Evolutionary conservation across 2,797 vertebrate genomes (phyloP).

Genomic region (Aeoliscus strigatus): DNA sequence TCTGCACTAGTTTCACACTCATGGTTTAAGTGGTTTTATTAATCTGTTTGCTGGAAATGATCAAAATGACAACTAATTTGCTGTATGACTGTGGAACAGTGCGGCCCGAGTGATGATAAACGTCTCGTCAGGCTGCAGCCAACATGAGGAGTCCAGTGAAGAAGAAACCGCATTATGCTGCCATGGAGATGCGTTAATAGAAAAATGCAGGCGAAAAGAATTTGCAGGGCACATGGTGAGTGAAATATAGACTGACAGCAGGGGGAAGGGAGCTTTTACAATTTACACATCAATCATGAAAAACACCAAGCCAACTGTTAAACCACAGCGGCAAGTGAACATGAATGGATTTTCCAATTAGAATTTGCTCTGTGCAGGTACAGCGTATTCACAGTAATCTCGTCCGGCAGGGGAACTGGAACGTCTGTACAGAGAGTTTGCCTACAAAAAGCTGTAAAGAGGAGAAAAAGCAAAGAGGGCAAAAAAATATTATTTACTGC

Average conservation of each 20-base stretch:
- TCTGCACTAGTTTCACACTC: too few species aligned
- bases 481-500: constrained; percentile 12
- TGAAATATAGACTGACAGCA: not conserved
- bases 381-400: constrained; percentile 7
- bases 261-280: not conserved
- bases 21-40: too few species aligned
- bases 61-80: too few species aligned
- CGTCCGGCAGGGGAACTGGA: constrained; percentile 5
- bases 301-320: constrained; percentile 6
- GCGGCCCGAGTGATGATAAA: too few species aligned
- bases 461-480: too few species aligned
- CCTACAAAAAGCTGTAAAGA: constrained; percentile 3
- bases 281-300: constrained; percentile 1
- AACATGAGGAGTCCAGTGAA: too few species aligned
- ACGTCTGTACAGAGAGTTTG: constrained; percentile 13
- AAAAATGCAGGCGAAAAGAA: too few species aligned
- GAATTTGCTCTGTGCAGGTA: constrained; percentile 13
- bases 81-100: too few species aligned
- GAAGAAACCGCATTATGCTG: too few species aligned
- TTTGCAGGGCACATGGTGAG: not conserved
- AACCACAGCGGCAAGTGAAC: not conserved
- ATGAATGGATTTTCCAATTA: constrained; percentile 7
- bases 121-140: too few species aligned
- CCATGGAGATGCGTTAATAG: too few species aligned
- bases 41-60: not conserved